Evolutionary conservation across 2,797 vertebrate genomes (phyloP), one percentile per base, ranked within the genome.

Genomic region (Pristis pectinata): DNA sequence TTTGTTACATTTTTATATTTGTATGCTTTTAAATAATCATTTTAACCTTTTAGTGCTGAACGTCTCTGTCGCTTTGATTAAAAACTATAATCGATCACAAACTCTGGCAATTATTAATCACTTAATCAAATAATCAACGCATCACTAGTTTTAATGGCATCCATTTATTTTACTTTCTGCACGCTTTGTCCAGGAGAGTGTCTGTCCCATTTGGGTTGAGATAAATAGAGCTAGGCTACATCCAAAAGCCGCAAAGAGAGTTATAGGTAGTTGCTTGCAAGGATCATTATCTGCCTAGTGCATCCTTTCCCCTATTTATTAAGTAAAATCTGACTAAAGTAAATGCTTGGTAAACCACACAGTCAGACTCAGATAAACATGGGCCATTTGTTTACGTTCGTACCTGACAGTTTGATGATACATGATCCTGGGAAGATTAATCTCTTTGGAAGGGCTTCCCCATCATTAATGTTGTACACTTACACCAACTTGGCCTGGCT

Each of bases 141-240:
- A 99, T 99, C 99, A 98, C 98, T 98, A 97, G 98, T 98, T 98
- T 98, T 99, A 99, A 99, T 99, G 98, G 98, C 99, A 98, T 98
- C 98, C 99, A 99, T 99, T 99, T 99, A 99, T 99, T 99, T 98
- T 98, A 98, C 99, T 99, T 99, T 99, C 98, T 98, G 97, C 98
- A 97, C 98, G 98, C 98, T 98, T 98, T 98, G 98, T 99, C 98
- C 98, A 99, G 98, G 98, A 97, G 97, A 98, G 97, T 97, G 97
- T 97, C 98, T 98, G 98, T 98, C 97, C 96, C 98, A 99, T 98
- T 98, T 98, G 97, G 70, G 97, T 97, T 97, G 97, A 98, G 98
- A 99, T 99, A 99, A 99, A 98, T 97, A 96, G 95, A 96, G 96
- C 95, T 93, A 94, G 95, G 96, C 95, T 96, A 96, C 97, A 96